Base-by-base conservation (phyloP, 2,888 invertebrate species). In the Epirrhoe tristata region DNA sequence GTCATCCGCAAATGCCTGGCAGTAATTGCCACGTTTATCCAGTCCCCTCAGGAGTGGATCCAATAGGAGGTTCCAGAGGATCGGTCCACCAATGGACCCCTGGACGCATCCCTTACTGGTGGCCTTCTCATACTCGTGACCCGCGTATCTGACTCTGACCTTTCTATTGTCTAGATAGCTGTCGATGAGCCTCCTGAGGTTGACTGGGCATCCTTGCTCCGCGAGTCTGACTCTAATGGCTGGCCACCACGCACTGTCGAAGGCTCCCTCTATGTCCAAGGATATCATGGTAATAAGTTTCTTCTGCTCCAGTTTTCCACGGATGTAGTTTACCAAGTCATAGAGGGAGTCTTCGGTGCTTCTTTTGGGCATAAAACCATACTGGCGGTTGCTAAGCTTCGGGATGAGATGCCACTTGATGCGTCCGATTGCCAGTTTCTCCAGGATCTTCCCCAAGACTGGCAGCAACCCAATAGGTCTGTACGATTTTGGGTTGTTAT, bases 401-500 rank as follows among this genome's bases (percentile, higher is more conserved):
- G 54, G 54, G 5, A 54, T n/a, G n/a, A 54, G 12, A n/a, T 54
- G 54, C 34, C 34, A 54, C 14, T 54, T 54, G 0, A 54, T 14
- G 14, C 54, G 34, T n/a, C 14, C n/a, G 5, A 54, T 14, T 14
- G 34, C 14, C 36, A 54, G 14, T 8, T 55, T 55, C 8, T 55
- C 43, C 43, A 43, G 43, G 12, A 43, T 12, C 43, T 43, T 43
- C 0, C 43, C 54, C 34, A 54, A 7, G 6, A 54, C 54, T 54
- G 54, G 34, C 34, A 54, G n/a, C 31, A 54, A 14, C 4, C 58
- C 51, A 5, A 51, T 58, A 6, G 58, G 59, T 16, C 59, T 52
- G 8, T 59, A 59, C 3, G 59, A 59, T 14, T 59, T 59, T 4
- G n/a, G n/a, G n/a, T n/a, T n/a, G n/a, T n/a, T n/a, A n/a, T n/a